Base-by-base conservation (phyloP, 2,113 vertebrate genomes). In the Rafetus swinhoei region DNA sequence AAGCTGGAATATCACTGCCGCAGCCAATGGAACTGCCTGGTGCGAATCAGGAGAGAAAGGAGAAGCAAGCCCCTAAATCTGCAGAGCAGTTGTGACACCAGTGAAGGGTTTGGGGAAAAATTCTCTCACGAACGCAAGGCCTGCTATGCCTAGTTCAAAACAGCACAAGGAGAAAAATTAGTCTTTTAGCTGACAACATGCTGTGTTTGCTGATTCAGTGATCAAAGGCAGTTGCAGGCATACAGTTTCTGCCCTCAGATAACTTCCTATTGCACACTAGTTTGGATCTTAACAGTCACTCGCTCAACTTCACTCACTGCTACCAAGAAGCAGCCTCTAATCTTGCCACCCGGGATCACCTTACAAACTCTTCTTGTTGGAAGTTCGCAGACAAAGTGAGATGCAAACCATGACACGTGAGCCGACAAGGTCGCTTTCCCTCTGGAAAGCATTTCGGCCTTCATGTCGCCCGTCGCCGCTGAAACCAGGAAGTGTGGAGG, bases 261-360 rank as follows among this genome's bases (percentile, higher is more conserved):
- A 90, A 15, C 76, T 18, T 9, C 95, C 87, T 93, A 84, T 93
- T 85, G 81, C 3, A 4, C 55, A 35, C 84, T 53, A 1, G 62
- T 39, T 2, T 0, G 3, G 83, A 76, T 86, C 59, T 65, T 0
- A 16, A 69, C 39, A 0, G 50, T 2, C 0, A 0, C 92, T 88
- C 62, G 2, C 13, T 88, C 65, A 32, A 0, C 13, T 5, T 0
- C n/a, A 5, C 9, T 0, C 1, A 65, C 59, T 2, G 9, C 29
- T 72, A 82, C 83, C 87, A 53, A 32, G 0, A 3, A 4, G 45
- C 10, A 59, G 79, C 4, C 76, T 92, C 86, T 86, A 89, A 39
- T 79, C 84, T n/a, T 81, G 4, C 25, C 85, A 87, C 81, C 19
- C n/a, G 0, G 21, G 19, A 18, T 22, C 32, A 53, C 57, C 9